These are phyloP conservation scores for Protophormia terraenovae DNA, from an alignment of 2,888 invertebrate species.

Conservation along the genomic window DNA sequence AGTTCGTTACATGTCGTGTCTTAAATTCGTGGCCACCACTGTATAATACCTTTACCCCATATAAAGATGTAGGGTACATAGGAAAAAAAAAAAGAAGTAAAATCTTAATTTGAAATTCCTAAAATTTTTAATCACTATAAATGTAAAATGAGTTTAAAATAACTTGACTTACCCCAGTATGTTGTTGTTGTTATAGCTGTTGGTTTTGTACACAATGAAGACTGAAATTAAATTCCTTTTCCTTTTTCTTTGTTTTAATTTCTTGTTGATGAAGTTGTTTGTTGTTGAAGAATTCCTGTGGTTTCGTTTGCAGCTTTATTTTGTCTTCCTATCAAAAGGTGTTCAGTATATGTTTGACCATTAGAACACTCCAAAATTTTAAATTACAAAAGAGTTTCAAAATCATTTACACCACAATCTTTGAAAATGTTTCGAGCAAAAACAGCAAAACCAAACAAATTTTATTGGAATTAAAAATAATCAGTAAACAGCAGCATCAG, in stretches of 20 bases:
- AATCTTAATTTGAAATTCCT: neutral
- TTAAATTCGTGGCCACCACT: too few relatives aligned
- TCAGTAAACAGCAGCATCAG: constrained; percentile 1
- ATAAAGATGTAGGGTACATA: too few relatives aligned
- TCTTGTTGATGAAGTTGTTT: constrained; percentile 7
- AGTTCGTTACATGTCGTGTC: too few relatives aligned
- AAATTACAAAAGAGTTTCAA: constrained; percentile 14
- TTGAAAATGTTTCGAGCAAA: neutral
- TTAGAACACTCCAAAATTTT: neutral
- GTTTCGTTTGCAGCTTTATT: constrained; percentile 9
- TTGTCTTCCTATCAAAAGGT: neutral
- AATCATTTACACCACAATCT: neutral
- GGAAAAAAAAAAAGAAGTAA: neutral
- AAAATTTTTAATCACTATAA: neutral
- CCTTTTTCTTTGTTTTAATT: constrained; percentile 4
- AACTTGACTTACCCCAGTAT: constrained; percentile 57
- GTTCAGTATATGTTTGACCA: neutral
- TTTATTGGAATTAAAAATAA: neutral
- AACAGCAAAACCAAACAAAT: neutral
- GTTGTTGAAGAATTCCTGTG: constrained; percentile 5
- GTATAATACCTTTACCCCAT: too few relatives aligned
- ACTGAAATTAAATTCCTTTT: constrained; percentile 3
- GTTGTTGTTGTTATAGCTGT: neutral
- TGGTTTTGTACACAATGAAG: neutral
- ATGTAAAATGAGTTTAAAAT: constrained; percentile 2